Conservation (phyloP, 2,888 invertebrate species). For the Empis livida region DNA sequence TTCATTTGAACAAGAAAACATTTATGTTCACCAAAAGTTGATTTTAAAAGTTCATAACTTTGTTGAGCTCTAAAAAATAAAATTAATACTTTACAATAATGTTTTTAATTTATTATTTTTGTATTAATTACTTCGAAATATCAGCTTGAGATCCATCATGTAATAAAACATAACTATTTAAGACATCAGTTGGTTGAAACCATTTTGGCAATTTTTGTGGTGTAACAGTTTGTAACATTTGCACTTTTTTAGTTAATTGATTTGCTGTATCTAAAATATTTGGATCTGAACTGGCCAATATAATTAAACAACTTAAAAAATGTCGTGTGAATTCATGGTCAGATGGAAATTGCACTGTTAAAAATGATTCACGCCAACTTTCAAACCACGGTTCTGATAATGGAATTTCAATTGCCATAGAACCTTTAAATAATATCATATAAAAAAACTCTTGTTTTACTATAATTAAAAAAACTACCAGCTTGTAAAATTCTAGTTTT, state of each 20-base stretch:
- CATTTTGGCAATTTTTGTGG: constrained; percentile 72
- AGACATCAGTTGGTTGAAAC: constrained; percentile 61
- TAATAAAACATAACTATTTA: constrained; percentile 79
- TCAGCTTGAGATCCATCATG: constrained; percentile 65
- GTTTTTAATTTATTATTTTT: background rate
- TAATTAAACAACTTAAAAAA: constrained; percentile 69
- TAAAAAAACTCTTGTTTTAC: background rate
- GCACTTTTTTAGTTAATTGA: constrained; percentile 64
- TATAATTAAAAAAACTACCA: constrained; percentile 31
- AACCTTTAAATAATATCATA: constrained; percentile 26
- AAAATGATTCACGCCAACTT: constrained; percentile 83
- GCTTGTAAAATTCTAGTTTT: constrained; percentile 43
- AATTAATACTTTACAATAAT: background rate
- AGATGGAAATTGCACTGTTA: constrained; percentile 73
- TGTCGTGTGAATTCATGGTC: constrained; percentile 96
- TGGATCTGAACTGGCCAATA: constrained; percentile 56
- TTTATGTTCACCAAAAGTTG: constrained; percentile 71
- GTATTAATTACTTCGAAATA: constrained; percentile 56
- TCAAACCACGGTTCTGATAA: constrained; percentile 87
- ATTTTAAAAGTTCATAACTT: constrained; percentile 71
- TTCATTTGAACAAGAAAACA: constrained; percentile 87
- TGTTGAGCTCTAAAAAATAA: constrained; percentile 58
- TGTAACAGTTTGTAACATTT: constrained; percentile 60
- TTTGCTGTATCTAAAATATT: constrained; percentile 73
- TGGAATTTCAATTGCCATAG: constrained; percentile 54